Percentiles rank a stretch among this genome's conserved stretches.
Evolutionary conservation across 2,797 vertebrate species (phyloP).

Genomic region (Clangula hyemalis): DNA sequence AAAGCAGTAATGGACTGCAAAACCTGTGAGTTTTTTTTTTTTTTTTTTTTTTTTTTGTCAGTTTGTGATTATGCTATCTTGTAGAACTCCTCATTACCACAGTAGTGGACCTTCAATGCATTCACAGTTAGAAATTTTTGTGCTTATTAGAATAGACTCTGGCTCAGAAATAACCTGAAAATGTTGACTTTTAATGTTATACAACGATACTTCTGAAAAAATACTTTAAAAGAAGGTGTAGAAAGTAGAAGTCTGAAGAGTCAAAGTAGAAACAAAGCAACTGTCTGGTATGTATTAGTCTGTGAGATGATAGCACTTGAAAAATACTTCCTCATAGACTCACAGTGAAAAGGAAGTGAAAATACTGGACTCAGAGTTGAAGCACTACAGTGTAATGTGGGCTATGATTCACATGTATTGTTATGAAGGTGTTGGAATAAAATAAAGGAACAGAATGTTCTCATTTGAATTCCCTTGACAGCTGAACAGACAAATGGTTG

Average conservation of each 20-base stretch:
- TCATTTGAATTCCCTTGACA: constrained; percentile 1
- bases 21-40: background rate
- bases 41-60: background rate
- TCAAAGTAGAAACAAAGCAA: background rate
- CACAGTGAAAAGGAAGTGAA: background rate
- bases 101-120: background rate
- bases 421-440: background rate
- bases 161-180: background rate
- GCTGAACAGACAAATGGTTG: background rate
- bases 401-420: background rate
- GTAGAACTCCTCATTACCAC: background rate
- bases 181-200: background rate
- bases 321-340: background rate
- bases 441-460: constrained; percentile 10
- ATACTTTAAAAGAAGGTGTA: background rate
- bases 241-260: background rate
- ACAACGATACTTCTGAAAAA: background rate
- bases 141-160: background rate
- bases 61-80: background rate
- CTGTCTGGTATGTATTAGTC: background rate
- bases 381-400: background rate
- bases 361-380: background rate
- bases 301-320: background rate
- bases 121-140: background rate
- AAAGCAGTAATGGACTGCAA: background rate